Evolutionary conservation across 2,888 invertebrate species (phyloP), one percentile per base, ranked within the genome.

Genomic region (Eueremaeus valkanovi): DNA sequence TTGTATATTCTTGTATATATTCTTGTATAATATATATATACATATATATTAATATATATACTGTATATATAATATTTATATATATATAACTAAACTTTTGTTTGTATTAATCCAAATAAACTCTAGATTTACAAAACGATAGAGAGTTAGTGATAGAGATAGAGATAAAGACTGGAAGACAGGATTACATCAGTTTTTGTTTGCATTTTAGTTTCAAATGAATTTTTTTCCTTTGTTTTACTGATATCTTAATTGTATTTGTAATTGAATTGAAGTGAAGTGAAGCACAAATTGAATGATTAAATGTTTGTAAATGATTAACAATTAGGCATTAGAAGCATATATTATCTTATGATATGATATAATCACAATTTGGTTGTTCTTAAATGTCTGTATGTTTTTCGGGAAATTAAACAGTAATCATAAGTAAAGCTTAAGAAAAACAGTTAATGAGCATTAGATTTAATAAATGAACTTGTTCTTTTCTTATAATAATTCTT

Each of bases 241-340:
- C n/a, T 27, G 8, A 49, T 49, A 49, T 55, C 1, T 55, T 21
- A 21, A 21, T 24, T 55, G 55, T 55, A n/a, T n/a, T n/a, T n/a
- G n/a, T n/a, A n/a, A n/a, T n/a, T n/a, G n/a, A n/a, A n/a, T n/a
- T n/a, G n/a, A n/a, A n/a, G 6, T 6, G 11, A 55, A 9, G 61
- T 61, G 61, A 61, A 61, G 31, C 66, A 66, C 66, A 66, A 66
- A 63, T 33, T 63, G 13, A 63, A 31, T n/a, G n/a, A n/a, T n/a
- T n/a, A 33, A 31, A 63, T 33, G 51, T 31, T 66, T 66, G 66
- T 66, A 66, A 21, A 66, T 36, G 18, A 66, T 66, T 40, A 66
- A 66, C 66, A 66, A 66, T 66, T 21, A 66, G 66, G 66, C 66
- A 31, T 21, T 66, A n/a, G n/a, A 66, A 66, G 66, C 33, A n/a